Base-by-base conservation (phyloP, 2,113 vertebrate genomes). In the Morone saxatilis region DNA sequence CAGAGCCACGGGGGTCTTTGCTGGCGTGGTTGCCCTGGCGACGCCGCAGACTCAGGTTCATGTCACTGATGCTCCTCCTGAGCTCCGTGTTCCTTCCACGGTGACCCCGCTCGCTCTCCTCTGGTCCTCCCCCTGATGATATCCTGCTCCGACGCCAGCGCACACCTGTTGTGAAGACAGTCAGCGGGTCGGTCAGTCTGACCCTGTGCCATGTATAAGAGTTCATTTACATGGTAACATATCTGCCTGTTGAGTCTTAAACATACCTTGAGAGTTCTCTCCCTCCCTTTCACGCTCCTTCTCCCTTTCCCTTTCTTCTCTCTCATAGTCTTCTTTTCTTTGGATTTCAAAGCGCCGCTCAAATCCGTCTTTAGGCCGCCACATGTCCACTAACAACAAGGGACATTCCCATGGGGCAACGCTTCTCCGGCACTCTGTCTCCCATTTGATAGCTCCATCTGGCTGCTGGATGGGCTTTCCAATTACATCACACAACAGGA, bases 291-390 rank as follows among this genome's bases (percentile, higher is more conserved):
- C 96, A 3, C 90, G 86, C 51, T 95, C 94, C 86, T 60, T 95
- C 86, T 96, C 92, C 20, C 94, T 95, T 71, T 96, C 94, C 68
- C 59, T 90, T 83, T 96, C 96, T 56, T 96, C 94, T 84, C 90
- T 93, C 84, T 97, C 97, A 54, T 97, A 97, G 76, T 97, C 96
- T 9, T 96, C 96, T 71, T 95, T 95, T 50, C 95, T 94, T 36
- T 96, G 96, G 77, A 98, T 96, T 94, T 98, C 97, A 84, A 98
- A 98, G 63, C 97, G 96, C 11, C 97, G 94, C 68, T 97, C 97
- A 66, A 96, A 97, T 38, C 97, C 97, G 0, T 96, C 96, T 85
- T 97, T 97, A n/a, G 97, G 97, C 66, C 96, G 95, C 97, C 97
- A 98, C 93, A 98, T 96, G 88, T 98, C 97, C 86, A 97, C 96